phyloP scores from a whole-genome alignment of 1,140 invertebrate species.

The Pissodes strobi region DNA sequence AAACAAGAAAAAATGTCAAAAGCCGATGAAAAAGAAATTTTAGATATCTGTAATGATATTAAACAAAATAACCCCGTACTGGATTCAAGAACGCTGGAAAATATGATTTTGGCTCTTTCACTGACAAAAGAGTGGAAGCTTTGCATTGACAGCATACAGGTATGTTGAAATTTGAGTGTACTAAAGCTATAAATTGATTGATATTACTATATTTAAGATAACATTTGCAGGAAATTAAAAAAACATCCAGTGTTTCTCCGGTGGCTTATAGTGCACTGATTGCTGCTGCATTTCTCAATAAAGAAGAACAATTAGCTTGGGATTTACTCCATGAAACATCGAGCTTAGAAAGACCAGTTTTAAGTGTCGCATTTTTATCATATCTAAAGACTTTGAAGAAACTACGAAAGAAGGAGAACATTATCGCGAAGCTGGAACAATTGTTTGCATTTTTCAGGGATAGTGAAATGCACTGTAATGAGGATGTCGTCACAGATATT shows the following conservation, averaged over 20 bases:
- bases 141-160: conserved; percentile 57
- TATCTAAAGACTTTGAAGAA: conserved; percentile 36
- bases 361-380: conserved; percentile 29
- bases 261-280: conserved; percentile 58
- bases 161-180: not conserved
- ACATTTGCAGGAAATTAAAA: conserved; percentile 61
- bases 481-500: conserved; percentile 25
- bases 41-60: conserved; percentile 55
- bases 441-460: conserved; percentile 38
- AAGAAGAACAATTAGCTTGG: conserved; percentile 61
- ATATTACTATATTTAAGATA: too few relatives aligned
- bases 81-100: conserved; percentile 62
- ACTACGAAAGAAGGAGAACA: conserved; percentile 21
- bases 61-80: conserved; percentile 61
- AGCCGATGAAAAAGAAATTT: conserved; percentile 25
- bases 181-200: not conserved
- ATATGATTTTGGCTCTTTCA: conserved; percentile 64
- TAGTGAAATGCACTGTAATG: conserved; percentile 30
- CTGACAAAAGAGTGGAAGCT: conserved; percentile 66
- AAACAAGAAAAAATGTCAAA: conserved; percentile 40
- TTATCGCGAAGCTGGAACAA: conserved; percentile 35
- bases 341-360: conserved; percentile 15
- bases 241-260: conserved; percentile 51
- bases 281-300: conserved; percentile 61
- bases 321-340: conserved; percentile 57